Evolutionary conservation across 2,797 vertebrate species (phyloP), one percentile per base, ranked within the genome.

Genomic region (Lateolabrax maculatus): DNA sequence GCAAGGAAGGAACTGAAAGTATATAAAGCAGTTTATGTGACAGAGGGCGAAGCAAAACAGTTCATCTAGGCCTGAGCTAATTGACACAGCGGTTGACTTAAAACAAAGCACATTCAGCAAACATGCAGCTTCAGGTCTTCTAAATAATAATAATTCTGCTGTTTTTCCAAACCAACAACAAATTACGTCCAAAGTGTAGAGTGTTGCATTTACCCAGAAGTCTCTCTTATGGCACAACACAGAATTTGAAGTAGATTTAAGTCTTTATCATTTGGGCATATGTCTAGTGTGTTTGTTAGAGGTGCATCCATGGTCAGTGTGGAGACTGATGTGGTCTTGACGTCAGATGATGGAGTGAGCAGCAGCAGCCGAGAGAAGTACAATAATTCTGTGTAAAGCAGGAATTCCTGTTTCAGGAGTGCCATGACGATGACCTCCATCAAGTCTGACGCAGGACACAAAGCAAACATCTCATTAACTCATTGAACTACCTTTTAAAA

Each of bases 81-180:
- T 1, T 31, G 29, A 74, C 51, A 31, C 46, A 41, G 61, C 29
- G 1, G 52, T 27, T 61, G 43, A 58, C 55, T 39, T 6, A 60
- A 41, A 34, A 37, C 51, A 68, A 61, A 71, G 27, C n/a, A 67
- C n/a, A 48, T 80, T 31, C 46, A 75, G 55, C 46, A 31, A 46
- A 57, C 25, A 43, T 25, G 6, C 44, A 56, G 48, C 67, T 71
- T 21, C 43, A 44, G 48, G 56, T 39, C 23, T 56, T 43, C 4
- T 10, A n/a, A n/a, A 34, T 12, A 15, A 66, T 36, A 74, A 41
- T 10, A 34, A 13, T 6, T 66, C 16, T 49, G 25, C 37, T 58
- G 34, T 46, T 43, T 56, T n/a, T 41, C 11, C 11, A 15, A 75
- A 36, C 55, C 19, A 41, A 69, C 63, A 65, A 76, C 7, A 31